These are phyloP conservation scores for Phaonia tiefii DNA, from an alignment of 2,888 invertebrate species.

Conservation along the genomic window DNA sequence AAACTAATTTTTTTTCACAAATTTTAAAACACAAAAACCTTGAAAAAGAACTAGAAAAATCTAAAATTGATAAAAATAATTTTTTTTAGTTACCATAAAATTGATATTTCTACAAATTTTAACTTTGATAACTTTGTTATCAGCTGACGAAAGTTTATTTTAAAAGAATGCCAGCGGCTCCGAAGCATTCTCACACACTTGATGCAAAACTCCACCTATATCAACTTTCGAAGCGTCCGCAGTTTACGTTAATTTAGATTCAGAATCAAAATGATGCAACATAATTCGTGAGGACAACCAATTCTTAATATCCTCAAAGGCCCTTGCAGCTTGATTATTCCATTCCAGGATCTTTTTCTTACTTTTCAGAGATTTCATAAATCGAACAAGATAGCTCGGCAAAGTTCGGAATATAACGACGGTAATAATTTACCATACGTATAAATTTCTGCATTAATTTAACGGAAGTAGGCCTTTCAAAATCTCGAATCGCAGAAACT, in stretches of 20 bases:
- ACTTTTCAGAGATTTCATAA: not conserved
- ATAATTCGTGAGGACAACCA: slow-evolving; percentile 7
- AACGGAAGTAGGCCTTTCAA: too few relatives aligned
- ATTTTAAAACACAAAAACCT: too few relatives aligned
- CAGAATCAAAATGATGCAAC: slow-evolving; percentile 15
- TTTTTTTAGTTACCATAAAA: too few relatives aligned
- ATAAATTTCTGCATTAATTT: too few relatives aligned
- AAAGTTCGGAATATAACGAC: not conserved
- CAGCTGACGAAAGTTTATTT: slow-evolving; percentile 23
- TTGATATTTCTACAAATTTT: too few relatives aligned
- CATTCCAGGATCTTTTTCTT: not conserved
- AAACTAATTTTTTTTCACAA: too few relatives aligned
- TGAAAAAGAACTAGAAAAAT: too few relatives aligned
- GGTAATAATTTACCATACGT: slow-evolving; percentile 1
- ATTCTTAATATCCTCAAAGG: slow-evolving; percentile 24
- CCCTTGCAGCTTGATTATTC: not conserved
- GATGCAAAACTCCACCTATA: slow-evolving; percentile 39
- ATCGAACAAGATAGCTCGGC: too few relatives aligned
- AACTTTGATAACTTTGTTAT: too few relatives aligned
- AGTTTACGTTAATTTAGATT: slow-evolving; percentile 15
- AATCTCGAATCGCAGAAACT: not conserved
- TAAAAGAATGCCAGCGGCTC: slow-evolving; percentile 37
- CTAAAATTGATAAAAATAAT: too few relatives aligned
- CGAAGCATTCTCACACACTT: not conserved
- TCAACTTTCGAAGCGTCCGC: slow-evolving; percentile 30